phyloP scores from a whole-genome alignment of 2,888 invertebrate genomes.

The Busseola fusca region DNA sequence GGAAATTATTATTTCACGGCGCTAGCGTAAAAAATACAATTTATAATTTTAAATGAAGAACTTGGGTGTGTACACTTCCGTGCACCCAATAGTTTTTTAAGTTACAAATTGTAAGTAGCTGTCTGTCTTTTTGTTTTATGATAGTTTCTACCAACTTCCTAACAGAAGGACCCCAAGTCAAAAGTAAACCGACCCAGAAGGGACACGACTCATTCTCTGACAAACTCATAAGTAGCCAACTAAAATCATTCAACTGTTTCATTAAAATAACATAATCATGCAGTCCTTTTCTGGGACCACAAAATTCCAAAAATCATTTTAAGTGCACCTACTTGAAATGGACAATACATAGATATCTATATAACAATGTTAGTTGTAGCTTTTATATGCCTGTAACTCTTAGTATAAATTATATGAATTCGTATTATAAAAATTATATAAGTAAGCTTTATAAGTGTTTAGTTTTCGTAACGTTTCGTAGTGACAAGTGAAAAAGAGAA shows the following conservation, averaged over 20 bases:
- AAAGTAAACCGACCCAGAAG: background rate
- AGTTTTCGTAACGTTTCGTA: conserved; percentile 22
- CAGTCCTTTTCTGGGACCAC: conserved; percentile 26
- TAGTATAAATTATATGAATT: conserved; percentile 26
- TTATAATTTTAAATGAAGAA: background rate
- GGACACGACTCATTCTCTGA: background rate
- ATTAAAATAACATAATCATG: background rate
- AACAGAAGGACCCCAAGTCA: background rate
- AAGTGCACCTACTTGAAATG: conserved; percentile 59
- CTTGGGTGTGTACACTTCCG: conserved; percentile 31
- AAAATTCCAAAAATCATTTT: conserved; percentile 27
- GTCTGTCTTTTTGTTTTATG: background rate
- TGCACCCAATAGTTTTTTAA: conserved; percentile 11
- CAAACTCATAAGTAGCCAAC: background rate
- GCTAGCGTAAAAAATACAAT: conserved; percentile 2
- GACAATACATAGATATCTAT: conserved; percentile 59
- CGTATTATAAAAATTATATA: conserved; percentile 21
- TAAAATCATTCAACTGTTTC: background rate
- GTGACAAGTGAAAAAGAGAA: conserved; percentile 10
- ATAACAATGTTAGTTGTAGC: conserved; percentile 59
- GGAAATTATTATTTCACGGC: background rate
- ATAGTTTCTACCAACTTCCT: background rate
- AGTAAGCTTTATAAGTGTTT: conserved; percentile 27
- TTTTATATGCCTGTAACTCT: conserved; percentile 64
- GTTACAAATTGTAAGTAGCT: background rate